Percentiles rank a stretch among this genome's conserved stretches.
phyloP scores from a whole-genome alignment of 2,797 vertebrate genomes.

The Prionace glauca region DNA sequence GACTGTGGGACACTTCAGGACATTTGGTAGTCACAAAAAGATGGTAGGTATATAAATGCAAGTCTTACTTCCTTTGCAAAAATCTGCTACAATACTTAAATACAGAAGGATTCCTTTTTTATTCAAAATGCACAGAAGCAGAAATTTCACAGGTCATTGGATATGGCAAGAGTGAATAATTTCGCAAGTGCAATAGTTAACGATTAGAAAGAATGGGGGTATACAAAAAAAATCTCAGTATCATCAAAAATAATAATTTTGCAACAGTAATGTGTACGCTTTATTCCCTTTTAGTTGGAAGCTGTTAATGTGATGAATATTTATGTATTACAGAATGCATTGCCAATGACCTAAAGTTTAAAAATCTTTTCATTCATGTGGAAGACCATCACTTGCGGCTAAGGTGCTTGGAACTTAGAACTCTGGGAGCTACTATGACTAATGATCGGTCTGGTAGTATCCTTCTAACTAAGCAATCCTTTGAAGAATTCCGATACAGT shows the following conservation, averaged over 20 bases:
- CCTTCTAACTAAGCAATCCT: not conserved
- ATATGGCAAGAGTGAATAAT: not conserved
- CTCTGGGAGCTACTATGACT: not conserved
- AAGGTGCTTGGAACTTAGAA: not conserved
- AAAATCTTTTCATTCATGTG: not conserved
- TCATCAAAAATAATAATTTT: not conserved
- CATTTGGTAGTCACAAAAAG: no score
- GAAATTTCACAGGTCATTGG: not conserved
- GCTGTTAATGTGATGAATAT: not conserved
- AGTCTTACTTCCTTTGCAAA: no score
- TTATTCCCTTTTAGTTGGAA: not conserved
- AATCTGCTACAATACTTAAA: not conserved
- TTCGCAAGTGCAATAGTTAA: not conserved
- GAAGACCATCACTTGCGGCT: not conserved
- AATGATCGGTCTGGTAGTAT: not conserved
- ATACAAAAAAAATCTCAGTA: not conserved
- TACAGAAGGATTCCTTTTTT: not conserved
- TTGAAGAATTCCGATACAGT: not conserved
- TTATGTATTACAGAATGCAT: not conserved
- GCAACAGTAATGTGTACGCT: not conserved
- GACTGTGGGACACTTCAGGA: not conserved
- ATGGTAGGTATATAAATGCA: no score
- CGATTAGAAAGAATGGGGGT: not conserved
- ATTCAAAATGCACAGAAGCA: not conserved
- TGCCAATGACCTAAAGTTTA: not conserved